These are phyloP conservation scores for Calliopum simillimum DNA, from an alignment of 2,888 invertebrate species.

Conservation along the genomic window DNA sequence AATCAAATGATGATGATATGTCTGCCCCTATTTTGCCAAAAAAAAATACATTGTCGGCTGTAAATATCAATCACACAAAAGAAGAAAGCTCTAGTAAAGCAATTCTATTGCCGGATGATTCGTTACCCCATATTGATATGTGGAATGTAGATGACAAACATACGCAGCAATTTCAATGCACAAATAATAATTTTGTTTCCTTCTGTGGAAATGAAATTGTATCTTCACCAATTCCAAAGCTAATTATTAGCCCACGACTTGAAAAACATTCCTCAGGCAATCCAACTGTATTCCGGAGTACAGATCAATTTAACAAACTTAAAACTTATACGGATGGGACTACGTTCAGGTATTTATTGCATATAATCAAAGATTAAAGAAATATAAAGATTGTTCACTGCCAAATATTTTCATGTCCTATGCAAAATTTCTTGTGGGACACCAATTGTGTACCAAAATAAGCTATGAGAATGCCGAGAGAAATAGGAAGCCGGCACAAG, in stretches of 20 bases:
- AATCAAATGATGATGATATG: not conserved
- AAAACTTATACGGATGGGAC: not conserved
- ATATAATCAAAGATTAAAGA: too few relatives aligned
- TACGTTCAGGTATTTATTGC: too few relatives aligned
- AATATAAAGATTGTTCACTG: too few relatives aligned
- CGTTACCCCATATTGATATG: not conserved
- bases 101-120: not conserved
- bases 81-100: not conserved
- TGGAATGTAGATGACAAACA: not conserved
- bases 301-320: slow-evolving; percentile 42
- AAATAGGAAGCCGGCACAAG: too few relatives aligned
- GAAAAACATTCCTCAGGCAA: slow-evolving; percentile 53
- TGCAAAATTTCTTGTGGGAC: too few relatives aligned
- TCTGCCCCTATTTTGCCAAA: not conserved
- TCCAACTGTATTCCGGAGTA: slow-evolving; percentile 64
- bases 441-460: too few relatives aligned
- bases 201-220: not conserved
- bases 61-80: not conserved
- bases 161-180: not conserved
- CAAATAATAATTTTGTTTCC: slow-evolving; percentile 8
- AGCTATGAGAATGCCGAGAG: too few relatives aligned
- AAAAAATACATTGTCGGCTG: not conserved
- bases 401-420: too few relatives aligned
- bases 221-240: slow-evolving; percentile 57
- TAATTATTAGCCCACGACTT: slow-evolving; percentile 61